Base-by-base conservation (phyloP, 2,888 invertebrate species). In the Siphlonurus alternatus region DNA sequence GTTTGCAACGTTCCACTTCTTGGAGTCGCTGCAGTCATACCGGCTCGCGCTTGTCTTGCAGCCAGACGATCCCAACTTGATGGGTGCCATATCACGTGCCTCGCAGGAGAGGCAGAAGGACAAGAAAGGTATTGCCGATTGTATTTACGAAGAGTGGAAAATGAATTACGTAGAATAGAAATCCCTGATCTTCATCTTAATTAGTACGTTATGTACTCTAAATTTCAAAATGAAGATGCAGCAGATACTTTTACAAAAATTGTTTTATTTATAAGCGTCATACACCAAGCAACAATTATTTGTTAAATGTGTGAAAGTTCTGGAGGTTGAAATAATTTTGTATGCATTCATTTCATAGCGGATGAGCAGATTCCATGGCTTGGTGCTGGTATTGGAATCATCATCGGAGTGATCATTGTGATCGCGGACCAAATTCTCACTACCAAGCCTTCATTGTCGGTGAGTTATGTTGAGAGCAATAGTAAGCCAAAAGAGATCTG, bases 331-430 rank as follows among this genome's bases (percentile, higher is more conserved):
- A 19, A 65, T 24, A 3, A 61, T 64, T 63, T 61, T 67, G 66
- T 10, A 56, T 56, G 56, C 20, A 22, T 38, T 10, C 5, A 38
- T 38, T 67, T 80, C 79, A 65, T 74, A 86, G 86, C 80, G 67
- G 83, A 85, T 73, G 82, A 84, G 71, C 86, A 86, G 72, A 79
- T 85, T 66, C 85, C 88, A 59, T 88, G 87, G 88, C 77, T 88
- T 54, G 86, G 87, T 67, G 84, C 87, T 66, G 87, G 86, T 62
- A 75, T 88, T 69, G 88, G 88, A 7, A 80, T 88, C 64, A 81
- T 86, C 66, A 71, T 86, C 66, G 88, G 88, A 25, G 86, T 87
- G 67, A 76, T 79, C 61, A 79, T 88, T 67, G 85, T 87, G 63
- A 79, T 88, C 67, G 79, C 84, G 65, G 88, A 88, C 75, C 84